Percentiles rank a stretch among this genome's conserved stretches.
These are phyloP conservation scores for Pampusana beccarii DNA, from an alignment of 2,113 vertebrate genomes.

Conservation along the genomic window DNA sequence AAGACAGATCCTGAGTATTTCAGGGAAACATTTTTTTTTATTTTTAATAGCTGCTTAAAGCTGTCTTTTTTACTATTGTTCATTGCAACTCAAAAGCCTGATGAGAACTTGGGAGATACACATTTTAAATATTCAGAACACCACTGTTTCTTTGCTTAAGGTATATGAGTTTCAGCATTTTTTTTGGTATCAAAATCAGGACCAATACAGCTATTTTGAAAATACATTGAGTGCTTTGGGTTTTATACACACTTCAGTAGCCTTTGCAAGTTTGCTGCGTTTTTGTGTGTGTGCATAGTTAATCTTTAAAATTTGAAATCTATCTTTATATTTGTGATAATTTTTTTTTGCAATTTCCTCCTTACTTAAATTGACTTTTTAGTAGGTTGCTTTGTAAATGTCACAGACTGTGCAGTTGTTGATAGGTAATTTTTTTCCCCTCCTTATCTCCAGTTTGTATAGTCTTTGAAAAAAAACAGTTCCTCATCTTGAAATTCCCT, in stretches of 20 bases:
- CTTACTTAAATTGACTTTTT: not conserved
- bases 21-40: not conserved
- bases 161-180: not conserved
- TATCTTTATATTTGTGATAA: not conserved
- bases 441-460: not conserved
- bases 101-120: not conserved
- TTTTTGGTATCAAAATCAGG: not conserved
- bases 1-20: not conserved
- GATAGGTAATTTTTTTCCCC: not conserved
- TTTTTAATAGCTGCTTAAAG: conserved; percentile 11
- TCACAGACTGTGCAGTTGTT: not conserved
- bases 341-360: not conserved
- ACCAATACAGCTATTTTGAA: not conserved
- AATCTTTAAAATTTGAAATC: not conserved
- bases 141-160: not conserved
- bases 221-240: not conserved
- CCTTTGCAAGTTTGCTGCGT: not conserved
- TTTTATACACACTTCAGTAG: not conserved
- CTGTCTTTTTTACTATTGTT: not conserved
- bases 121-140: not conserved
- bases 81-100: not conserved
- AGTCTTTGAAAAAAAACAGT: not conserved
- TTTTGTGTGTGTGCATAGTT: not conserved
- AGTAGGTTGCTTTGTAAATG: not conserved
- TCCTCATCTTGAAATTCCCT: not conserved